phyloP scores from a whole-genome alignment of 2,888 invertebrate genomes.

The Sylvicola cinctus region DNA sequence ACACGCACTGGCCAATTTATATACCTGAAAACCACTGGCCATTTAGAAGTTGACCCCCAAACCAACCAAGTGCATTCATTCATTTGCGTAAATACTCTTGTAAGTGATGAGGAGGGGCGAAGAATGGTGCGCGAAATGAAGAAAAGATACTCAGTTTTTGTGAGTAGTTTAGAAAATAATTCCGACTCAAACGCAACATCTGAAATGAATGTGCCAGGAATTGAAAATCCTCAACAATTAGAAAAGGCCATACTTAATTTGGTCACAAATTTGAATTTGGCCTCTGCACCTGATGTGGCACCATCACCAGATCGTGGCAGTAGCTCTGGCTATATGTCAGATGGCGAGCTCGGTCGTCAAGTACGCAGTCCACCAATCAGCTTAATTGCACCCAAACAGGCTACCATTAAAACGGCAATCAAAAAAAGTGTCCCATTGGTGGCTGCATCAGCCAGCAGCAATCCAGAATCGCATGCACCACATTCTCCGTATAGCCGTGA shows the following conservation, averaged over 20 bases:
- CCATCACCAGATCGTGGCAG: no score
- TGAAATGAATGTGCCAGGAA: slow-evolving; percentile 23
- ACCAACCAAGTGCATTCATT: slow-evolving; percentile 66
- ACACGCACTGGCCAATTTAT: slow-evolving; percentile 69
- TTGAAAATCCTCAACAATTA: slow-evolving; percentile 48
- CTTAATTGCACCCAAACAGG: slow-evolving; percentile 22
- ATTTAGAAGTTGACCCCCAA: slow-evolving; percentile 56
- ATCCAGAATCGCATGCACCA: background rate
- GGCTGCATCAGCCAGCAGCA: slow-evolving; percentile 7
- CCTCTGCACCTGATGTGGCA: no score
- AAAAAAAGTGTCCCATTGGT: slow-evolving; percentile 25
- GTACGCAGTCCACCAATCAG: slow-evolving; percentile 14
- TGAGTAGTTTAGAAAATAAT: slow-evolving; percentile 26
- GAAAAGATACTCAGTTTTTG: slow-evolving; percentile 49
- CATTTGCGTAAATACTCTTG: slow-evolving; percentile 64
- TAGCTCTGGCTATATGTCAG: background rate
- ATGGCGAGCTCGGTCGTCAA: slow-evolving; percentile 4
- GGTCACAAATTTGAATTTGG: slow-evolving; percentile 14
- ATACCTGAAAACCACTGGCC: slow-evolving; percentile 66
- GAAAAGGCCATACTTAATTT: slow-evolving; percentile 53
- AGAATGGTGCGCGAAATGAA: slow-evolving; percentile 61
- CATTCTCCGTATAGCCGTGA: background rate
- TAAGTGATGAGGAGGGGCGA: slow-evolving; percentile 52
- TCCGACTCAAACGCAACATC: slow-evolving; percentile 9
- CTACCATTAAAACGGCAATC: slow-evolving; percentile 23